These are phyloP conservation scores for Nerophis ophidion DNA, from an alignment of 2,113 vertebrate species.

Conservation along the genomic window DNA sequence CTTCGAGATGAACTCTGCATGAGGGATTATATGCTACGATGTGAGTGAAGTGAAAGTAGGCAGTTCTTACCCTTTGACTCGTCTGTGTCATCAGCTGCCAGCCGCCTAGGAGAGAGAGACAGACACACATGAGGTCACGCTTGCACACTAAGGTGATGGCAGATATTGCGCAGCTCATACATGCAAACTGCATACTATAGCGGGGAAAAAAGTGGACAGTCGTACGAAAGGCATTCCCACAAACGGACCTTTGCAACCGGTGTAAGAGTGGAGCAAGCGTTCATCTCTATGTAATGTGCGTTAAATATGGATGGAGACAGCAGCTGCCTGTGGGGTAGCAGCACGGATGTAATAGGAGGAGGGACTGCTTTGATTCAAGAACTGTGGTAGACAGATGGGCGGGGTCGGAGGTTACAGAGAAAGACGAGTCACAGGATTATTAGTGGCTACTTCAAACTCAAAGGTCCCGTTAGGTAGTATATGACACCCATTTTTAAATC, in stretches of 20 bases:
- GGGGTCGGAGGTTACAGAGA: slow-evolving; percentile 46
- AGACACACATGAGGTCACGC: slow-evolving; percentile 40
- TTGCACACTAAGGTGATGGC: slow-evolving; percentile 18
- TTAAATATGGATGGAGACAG: slow-evolving; percentile 57
- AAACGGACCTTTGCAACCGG: not conserved
- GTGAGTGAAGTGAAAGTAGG: slow-evolving; percentile 43
- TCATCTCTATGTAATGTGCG: slow-evolving; percentile 46
- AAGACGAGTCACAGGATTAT: slow-evolving; percentile 10
- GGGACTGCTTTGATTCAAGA: slow-evolving; percentile 28
- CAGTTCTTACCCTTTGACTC: slow-evolving; percentile 65
- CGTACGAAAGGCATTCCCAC: slow-evolving; percentile 1
- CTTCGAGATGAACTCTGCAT: slow-evolving; percentile 35
- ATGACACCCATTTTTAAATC: no score
- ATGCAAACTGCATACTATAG: not conserved
- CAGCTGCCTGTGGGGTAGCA: slow-evolving; percentile 53
- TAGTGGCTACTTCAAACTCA: no score
- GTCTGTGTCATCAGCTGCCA: slow-evolving; percentile 56
- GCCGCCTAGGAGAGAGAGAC: slow-evolving; percentile 44
- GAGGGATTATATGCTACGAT: not conserved
- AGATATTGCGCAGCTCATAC: slow-evolving; percentile 3
- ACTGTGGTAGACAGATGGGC: slow-evolving; percentile 47
- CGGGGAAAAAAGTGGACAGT: not conserved
- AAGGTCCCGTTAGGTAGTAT: no score
- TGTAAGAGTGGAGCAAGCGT: slow-evolving; percentile 1
- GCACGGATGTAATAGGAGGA: slow-evolving; percentile 55